These are phyloP conservation scores for Homalodisca vitripennis DNA, from an alignment of 1,140 invertebrate genomes.

Conservation along the genomic window DNA sequence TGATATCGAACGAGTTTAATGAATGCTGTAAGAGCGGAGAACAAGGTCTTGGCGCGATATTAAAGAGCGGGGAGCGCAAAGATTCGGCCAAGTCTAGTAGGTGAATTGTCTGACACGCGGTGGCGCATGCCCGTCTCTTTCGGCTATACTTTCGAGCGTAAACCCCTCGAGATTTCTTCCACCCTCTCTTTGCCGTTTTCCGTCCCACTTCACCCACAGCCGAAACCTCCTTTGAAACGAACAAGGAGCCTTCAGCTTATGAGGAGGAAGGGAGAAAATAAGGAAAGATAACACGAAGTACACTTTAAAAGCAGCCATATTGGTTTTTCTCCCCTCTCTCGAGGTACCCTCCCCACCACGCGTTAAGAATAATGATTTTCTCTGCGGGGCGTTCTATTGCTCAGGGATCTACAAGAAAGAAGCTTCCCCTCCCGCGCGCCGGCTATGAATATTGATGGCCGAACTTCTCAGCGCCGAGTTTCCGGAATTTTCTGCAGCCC, in stretches of 20 bases:
- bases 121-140: conserved; percentile 19
- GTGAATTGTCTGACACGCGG: background rate
- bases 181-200: conserved; percentile 28
- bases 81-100: background rate
- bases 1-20: conserved; percentile 21
- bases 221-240: conserved; percentile 34
- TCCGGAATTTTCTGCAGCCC: conserved; percentile 23
- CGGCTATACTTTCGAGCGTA: conserved; percentile 13
- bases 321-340: conserved; percentile 32
- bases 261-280: conserved; percentile 26
- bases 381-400: conserved; percentile 27
- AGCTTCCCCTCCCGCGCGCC: conserved; percentile 20
- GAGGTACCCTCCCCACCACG: conserved; percentile 26
- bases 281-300: conserved; percentile 34
- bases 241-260: conserved; percentile 29
- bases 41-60: conserved; percentile 1
- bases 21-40: conserved; percentile 16
- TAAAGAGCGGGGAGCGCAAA: background rate
- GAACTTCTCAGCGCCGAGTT: conserved; percentile 30
- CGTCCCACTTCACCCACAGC: conserved; percentile 28
- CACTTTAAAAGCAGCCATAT: conserved; percentile 35
- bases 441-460: conserved; percentile 35
- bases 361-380: conserved; percentile 37
- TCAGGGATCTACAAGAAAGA: conserved; percentile 29
- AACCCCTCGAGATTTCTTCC: conserved; percentile 25